A percentile compares a stretch with the other conserved stretches of the same genome.
These are phyloP conservation scores for Mystacides longicornis DNA, from an alignment of 2,888 invertebrate species.

Conservation along the genomic window DNA sequence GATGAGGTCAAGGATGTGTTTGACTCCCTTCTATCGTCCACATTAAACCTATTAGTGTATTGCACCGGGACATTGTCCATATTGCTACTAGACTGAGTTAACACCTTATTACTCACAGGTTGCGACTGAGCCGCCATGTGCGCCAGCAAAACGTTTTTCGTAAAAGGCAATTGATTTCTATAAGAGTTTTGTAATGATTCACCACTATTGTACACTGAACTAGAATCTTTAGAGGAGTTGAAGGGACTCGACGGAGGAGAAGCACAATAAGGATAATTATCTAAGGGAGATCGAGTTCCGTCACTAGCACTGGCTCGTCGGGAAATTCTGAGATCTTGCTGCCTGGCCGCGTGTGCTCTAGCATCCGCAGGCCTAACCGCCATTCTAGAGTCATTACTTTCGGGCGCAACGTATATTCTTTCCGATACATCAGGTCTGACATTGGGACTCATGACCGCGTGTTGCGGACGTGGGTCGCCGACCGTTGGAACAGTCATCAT, in stretches of 20 bases:
- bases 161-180: constrained; percentile 20
- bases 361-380: constrained; percentile 26
- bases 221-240: constrained; percentile 22
- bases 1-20: constrained; percentile 53
- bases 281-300: constrained; percentile 37
- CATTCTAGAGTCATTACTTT: constrained; percentile 13
- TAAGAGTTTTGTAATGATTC: constrained; percentile 22
- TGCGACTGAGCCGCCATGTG: constrained; percentile 12
- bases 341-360: constrained; percentile 26
- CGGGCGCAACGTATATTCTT: constrained; percentile 15
- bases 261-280: constrained; percentile 25
- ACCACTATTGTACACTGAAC: constrained; percentile 23
- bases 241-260: constrained; percentile 25
- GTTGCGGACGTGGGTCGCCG: constrained; percentile 5
- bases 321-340: constrained; percentile 29
- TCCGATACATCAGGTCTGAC: constrained; percentile 14
- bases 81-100: constrained; percentile 38
- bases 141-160: constrained; percentile 16
- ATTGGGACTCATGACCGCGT: constrained; percentile 13
- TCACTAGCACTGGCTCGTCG: constrained; percentile 44
- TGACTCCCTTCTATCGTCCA: constrained; percentile 49
- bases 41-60: constrained; percentile 27
- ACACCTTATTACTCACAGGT: constrained; percentile 34
- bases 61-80: constrained; percentile 31
- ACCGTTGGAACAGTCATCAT: constrained; percentile 2